phyloP scores from a whole-genome alignment of 30 jellyfish, hydroid and myxozoan species.

The Aurelia aurita region DNA sequence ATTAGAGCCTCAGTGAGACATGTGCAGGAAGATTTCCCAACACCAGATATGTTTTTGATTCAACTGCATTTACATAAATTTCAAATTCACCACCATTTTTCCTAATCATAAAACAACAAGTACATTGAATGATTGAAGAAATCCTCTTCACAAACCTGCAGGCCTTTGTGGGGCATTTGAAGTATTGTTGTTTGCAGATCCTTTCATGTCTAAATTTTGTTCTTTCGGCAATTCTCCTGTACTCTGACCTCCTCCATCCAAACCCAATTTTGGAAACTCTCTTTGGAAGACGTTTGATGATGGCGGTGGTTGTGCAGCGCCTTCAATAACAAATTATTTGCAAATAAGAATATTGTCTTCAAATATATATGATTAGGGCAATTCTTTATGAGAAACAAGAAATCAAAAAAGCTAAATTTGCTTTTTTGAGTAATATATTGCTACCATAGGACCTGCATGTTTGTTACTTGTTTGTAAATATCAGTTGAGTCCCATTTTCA shows the following conservation, averaged over 20 bases:
- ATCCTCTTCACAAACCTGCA: constrained; percentile 11
- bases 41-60: too few species aligned
- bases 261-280: constrained; percentile 98
- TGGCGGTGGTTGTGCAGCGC: constrained; percentile 65
- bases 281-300: constrained; percentile 87
- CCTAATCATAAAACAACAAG: neutral
- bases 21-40: too few species aligned
- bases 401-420: too few species aligned
- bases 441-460: too few species aligned
- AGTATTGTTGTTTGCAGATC: constrained; percentile 76
- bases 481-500: too few species aligned
- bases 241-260: constrained; percentile 89
- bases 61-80: too few species aligned
- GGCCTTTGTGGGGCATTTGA: constrained; percentile 82
- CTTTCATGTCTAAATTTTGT: constrained; percentile 76
- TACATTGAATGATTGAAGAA: neutral
- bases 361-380: too few species aligned
- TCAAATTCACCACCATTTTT: neutral
- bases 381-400: too few species aligned
- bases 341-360: too few species aligned
- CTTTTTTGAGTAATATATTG: too few species aligned
- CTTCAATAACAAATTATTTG: neutral
- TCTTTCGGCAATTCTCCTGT: constrained; percentile 72
- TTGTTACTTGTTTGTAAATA: too few species aligned
- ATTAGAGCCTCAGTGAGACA: too few species aligned